Evolutionary conservation across 2,797 vertebrate genomes (phyloP).

Genomic region (Numenius phaeopus): DNA sequence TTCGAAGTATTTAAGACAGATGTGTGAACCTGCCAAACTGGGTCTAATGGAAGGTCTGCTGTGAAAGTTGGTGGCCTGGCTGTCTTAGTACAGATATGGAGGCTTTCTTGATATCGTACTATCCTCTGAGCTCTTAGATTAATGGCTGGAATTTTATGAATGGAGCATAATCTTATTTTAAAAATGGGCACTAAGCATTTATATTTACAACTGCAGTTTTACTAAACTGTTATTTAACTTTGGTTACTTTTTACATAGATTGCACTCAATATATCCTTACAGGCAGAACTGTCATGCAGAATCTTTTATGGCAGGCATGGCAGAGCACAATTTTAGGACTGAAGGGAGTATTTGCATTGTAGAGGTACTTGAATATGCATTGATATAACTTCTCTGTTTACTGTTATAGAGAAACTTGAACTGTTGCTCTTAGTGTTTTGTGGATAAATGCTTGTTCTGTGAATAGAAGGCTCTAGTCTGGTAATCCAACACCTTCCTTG

Average conservation of each 20-base stretch:
- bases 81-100: neutral
- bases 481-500: neutral
- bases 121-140: neutral
- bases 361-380: neutral
- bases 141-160: neutral
- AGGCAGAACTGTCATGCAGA: neutral
- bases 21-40: neutral
- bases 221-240: neutral
- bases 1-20: neutral
- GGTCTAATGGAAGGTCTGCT: neutral
- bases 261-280: neutral
- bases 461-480: neutral
- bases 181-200: neutral
- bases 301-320: neutral
- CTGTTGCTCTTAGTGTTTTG: slow-evolving; percentile 18
- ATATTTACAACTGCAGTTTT: neutral
- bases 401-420: slow-evolving; percentile 2
- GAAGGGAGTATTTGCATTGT: neutral
- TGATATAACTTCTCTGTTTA: neutral
- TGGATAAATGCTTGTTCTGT: slow-evolving; percentile 42
- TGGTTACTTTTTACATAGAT: neutral
- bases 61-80: neutral
- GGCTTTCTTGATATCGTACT: neutral
- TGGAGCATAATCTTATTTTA: neutral
- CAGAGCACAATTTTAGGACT: neutral